Conservation (phyloP, 1,140 invertebrate genomes). For the Gyrodactylus salaris region DNA sequence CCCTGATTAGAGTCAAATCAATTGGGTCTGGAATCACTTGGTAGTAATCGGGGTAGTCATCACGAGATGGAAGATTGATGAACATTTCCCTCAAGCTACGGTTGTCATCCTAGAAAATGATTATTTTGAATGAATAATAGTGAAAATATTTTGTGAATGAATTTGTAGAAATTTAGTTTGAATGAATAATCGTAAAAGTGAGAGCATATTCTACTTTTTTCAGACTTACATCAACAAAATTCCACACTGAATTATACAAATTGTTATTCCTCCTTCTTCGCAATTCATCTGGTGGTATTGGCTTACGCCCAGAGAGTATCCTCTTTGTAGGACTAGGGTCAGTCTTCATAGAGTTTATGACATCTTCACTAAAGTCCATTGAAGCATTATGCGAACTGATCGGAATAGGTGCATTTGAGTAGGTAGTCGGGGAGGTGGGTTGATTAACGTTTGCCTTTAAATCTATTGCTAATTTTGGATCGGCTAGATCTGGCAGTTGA, state of each 20-base stretch:
- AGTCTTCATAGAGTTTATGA: not conserved
- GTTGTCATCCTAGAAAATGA: constrained; percentile 36
- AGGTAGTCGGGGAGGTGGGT: not conserved
- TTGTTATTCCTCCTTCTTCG: not conserved
- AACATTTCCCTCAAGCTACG: constrained; percentile 42
- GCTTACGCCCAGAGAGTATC: not conserved
- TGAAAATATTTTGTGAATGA: too few species aligned
- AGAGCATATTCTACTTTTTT: too few species aligned
- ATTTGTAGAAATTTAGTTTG: too few species aligned
- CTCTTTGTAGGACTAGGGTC: not conserved
- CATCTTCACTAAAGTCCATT: not conserved
- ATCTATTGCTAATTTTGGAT: too few species aligned
- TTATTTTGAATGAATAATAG: too few species aligned
- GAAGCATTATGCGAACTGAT: not conserved
- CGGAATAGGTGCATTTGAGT: not conserved
- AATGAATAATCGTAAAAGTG: too few species aligned
- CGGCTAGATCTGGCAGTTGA: not conserved
- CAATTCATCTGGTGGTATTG: not conserved
- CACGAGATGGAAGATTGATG: constrained; percentile 75
- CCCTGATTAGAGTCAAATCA: constrained; percentile 64
- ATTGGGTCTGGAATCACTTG: constrained; percentile 65
- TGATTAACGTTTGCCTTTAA: not conserved
- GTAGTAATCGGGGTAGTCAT: constrained; percentile 76
- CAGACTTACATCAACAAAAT: too few species aligned
- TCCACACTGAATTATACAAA: not conserved